Conservation (phyloP, 2,888 invertebrate species). For the Liodrosophila aerea region DNA sequence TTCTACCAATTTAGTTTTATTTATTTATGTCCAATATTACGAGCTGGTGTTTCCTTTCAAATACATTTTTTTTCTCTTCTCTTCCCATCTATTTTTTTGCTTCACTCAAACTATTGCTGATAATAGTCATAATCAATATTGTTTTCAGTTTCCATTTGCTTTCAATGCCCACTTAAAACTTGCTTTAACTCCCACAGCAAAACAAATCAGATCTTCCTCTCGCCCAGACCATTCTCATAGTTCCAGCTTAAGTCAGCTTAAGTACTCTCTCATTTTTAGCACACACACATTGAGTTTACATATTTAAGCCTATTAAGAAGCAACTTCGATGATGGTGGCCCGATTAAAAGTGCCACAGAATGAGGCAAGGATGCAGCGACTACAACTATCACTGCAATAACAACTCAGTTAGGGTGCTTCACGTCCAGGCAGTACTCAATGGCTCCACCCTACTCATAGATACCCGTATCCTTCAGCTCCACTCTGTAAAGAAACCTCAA, state of each 20-base stretch:
- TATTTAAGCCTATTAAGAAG: conserved; percentile 52
- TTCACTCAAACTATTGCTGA: too few relatives aligned
- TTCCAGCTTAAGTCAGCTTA: conserved; percentile 20
- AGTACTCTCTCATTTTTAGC: conserved; percentile 17
- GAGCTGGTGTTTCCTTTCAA: too few relatives aligned
- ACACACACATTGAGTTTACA: conserved; percentile 14
- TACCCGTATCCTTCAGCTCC: neutral
- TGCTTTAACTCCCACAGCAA: neutral
- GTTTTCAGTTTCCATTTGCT: too few relatives aligned
- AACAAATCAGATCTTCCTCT: conserved; percentile 4
- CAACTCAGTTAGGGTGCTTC: conserved; percentile 43
- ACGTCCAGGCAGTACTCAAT: conserved; percentile 20
- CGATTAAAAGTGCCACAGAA: conserved; percentile 42
- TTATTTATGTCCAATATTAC: too few relatives aligned
- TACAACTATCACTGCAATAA: conserved; percentile 16
- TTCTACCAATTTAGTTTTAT: too few relatives aligned
- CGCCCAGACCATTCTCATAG: conserved; percentile 19
- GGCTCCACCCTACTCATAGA: conserved; percentile 2
- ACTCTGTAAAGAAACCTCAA: conserved; percentile 31
- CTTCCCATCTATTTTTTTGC: too few relatives aligned
- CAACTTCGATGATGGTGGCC: conserved; percentile 51
- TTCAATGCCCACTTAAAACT: too few relatives aligned
- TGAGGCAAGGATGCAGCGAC: conserved; percentile 51
- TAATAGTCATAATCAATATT: too few relatives aligned
- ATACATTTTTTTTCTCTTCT: too few relatives aligned